A percentile compares a stretch with the other conserved stretches of the same genome.
Conservation (phyloP, 2,113 vertebrate genomes). For the Phyllostomus discolor region DNA sequence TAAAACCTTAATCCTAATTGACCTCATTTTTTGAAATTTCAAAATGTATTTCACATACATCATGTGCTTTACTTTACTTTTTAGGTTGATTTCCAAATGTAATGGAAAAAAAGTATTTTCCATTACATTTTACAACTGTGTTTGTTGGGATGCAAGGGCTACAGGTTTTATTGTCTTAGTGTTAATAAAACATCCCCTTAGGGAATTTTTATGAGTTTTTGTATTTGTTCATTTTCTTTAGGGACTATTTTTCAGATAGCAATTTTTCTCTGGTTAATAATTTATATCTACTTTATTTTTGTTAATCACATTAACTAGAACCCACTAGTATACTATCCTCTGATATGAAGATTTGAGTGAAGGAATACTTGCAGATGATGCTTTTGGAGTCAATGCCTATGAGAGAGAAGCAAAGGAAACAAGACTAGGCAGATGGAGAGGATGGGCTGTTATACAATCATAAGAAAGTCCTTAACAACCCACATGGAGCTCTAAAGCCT, state of each 20-base stretch:
- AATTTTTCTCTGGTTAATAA: not conserved
- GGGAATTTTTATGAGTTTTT: not conserved
- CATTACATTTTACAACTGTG: not conserved
- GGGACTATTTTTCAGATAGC: not conserved
- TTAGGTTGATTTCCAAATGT: not conserved
- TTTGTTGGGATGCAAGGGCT: not conserved
- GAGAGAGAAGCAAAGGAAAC: not conserved
- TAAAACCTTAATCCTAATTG: not conserved
- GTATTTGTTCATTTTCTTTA: not conserved
- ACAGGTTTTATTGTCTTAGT: not conserved
- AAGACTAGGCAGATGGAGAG: no score
- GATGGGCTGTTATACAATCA: not conserved
- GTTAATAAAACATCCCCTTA: not conserved
- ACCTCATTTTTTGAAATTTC: not conserved
- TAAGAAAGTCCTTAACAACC: not conserved
- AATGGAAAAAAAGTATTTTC: not conserved
- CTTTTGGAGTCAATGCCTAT: not conserved
- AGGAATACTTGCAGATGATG: no score
- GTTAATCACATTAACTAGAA: not conserved
- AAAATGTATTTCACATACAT: not conserved
- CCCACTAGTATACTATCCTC: not conserved
- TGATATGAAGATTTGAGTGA: not conserved
- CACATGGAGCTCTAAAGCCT: not conserved
- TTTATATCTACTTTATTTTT: not conserved
- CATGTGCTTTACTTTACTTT: not conserved